A percentile compares a stretch with the other conserved stretches of the same genome.
phyloP scores from a whole-genome alignment of 2,888 invertebrate species.

The Meteorus cinctellus region DNA sequence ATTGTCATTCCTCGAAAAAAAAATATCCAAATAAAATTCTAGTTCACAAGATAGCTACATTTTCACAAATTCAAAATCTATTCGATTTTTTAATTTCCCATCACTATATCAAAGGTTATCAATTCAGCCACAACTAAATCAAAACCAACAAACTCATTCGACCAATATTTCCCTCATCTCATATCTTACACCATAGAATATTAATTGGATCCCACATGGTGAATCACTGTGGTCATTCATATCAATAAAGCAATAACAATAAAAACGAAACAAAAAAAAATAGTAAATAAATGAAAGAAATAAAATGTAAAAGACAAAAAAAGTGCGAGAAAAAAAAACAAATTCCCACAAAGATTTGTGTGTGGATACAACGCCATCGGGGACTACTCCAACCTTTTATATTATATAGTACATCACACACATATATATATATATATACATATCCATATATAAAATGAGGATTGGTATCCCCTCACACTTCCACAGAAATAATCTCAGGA shows the following conservation, averaged over 20 bases:
- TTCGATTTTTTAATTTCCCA: too few species aligned
- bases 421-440: not conserved
- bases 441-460: not conserved
- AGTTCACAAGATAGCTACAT: too few species aligned
- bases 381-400: not conserved
- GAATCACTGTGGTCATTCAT: too few species aligned
- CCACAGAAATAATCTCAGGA: not conserved
- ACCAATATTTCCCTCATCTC: too few species aligned
- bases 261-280: not conserved
- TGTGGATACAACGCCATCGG: not conserved
- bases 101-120: too few species aligned
- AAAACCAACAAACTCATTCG: too few species aligned
- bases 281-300: not conserved
- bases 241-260: not conserved
- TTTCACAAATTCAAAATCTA: too few species aligned
- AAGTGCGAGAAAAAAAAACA: not conserved
- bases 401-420: not conserved
- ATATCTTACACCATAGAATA: too few species aligned
- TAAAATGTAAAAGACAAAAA: not conserved
- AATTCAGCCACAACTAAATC: too few species aligned
- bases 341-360: slow-evolving; percentile 1
- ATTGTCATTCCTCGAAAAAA: too few species aligned
- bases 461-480: not conserved
- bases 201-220: too few species aligned
- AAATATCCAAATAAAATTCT: too few species aligned